These are phyloP conservation scores for Cryptus armator DNA, from an alignment of 2,888 invertebrate species.

Conservation along the genomic window DNA sequence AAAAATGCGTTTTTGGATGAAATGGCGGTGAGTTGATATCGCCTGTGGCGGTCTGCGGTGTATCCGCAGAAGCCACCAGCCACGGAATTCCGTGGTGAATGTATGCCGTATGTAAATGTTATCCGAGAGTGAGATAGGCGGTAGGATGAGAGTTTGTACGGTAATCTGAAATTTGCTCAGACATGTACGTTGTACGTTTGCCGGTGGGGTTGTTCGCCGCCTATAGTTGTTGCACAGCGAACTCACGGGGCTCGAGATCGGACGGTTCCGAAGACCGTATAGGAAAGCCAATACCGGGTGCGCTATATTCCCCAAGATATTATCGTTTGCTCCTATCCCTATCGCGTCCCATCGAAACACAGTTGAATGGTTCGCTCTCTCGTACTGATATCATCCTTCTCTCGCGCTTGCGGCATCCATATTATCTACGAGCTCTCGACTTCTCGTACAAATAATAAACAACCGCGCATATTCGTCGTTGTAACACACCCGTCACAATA, in stretches of 20 bases:
- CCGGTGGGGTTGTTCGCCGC: slow-evolving; percentile 54
- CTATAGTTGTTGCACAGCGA: slow-evolving; percentile 5
- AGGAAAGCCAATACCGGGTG: not conserved
- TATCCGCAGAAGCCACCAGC: slow-evolving; percentile 69
- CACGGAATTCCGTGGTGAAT: slow-evolving; percentile 76
- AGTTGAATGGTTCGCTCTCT: slow-evolving; percentile 1
- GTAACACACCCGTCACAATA: not conserved
- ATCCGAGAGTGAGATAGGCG: slow-evolving; percentile 69
- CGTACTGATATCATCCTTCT: not conserved
- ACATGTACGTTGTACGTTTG: slow-evolving; percentile 73
- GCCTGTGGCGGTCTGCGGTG: slow-evolving; percentile 67
- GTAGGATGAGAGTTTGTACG: slow-evolving; percentile 66
- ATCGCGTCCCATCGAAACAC: slow-evolving; percentile 22
- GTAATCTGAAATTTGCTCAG: slow-evolving; percentile 82
- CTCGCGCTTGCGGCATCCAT: not conserved
- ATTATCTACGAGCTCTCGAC: not conserved
- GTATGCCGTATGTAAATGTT: slow-evolving; percentile 82
- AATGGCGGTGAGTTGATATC: slow-evolving; percentile 58
- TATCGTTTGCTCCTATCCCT: slow-evolving; percentile 21
- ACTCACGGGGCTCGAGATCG: slow-evolving; percentile 38
- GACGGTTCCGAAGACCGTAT: not conserved
- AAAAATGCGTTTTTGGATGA: slow-evolving; percentile 12
- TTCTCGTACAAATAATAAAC: not conserved
- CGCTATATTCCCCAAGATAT: slow-evolving; percentile 10
- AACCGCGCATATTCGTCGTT: not conserved